These are phyloP conservation scores for Drosophila sulfurigaster DNA, from an alignment of 1,140 invertebrate genomes.

Conservation along the genomic window DNA sequence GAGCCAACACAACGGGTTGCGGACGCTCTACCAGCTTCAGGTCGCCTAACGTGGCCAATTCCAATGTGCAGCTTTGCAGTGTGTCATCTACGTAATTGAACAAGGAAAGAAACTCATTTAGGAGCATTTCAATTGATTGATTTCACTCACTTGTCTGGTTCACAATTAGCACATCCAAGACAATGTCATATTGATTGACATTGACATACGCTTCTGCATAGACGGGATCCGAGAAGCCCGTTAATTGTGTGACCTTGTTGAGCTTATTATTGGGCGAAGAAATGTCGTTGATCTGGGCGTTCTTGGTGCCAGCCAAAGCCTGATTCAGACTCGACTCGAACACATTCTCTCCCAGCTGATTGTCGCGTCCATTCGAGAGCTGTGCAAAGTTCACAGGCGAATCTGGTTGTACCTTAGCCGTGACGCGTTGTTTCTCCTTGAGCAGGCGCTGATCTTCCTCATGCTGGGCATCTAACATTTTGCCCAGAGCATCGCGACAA, in stretches of 20 bases:
- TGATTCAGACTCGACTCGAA: constrained; percentile 98
- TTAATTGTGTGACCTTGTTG: constrained; percentile 96
- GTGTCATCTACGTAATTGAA: constrained; percentile 89
- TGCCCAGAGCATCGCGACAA: constrained; percentile 92
- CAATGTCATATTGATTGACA: constrained; percentile 99
- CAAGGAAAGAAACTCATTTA: too few species aligned
- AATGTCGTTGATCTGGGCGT: constrained; percentile 85
- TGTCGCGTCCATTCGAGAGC: constrained; percentile 89
- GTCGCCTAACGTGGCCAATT: constrained; percentile 98
- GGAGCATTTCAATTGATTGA: too few species aligned
- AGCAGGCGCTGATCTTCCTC: constrained; percentile 85
- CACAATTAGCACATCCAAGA: constrained; percentile 98
- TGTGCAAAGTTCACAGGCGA: constrained; percentile 95
- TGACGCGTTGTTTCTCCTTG: constrained; percentile 89
- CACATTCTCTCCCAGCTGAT: constrained; percentile 94
- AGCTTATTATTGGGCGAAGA: constrained; percentile 88
- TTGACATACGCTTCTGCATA: constrained; percentile 99
- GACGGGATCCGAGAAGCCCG: constrained; percentile 99
- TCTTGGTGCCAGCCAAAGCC: constrained; percentile 90
- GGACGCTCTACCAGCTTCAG: constrained; percentile 99
- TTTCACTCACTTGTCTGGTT: constrained; percentile 94
- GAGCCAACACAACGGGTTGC: constrained; percentile 96
- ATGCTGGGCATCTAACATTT: constrained; percentile 94
- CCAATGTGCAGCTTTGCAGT: constrained; percentile 98
- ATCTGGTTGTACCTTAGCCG: constrained; percentile 92